Percentiles rank a stretch among this genome's conserved stretches.
Evolutionary conservation across 2,113 vertebrate species (phyloP).

Genomic region (Aptenodytes forsteri): DNA sequence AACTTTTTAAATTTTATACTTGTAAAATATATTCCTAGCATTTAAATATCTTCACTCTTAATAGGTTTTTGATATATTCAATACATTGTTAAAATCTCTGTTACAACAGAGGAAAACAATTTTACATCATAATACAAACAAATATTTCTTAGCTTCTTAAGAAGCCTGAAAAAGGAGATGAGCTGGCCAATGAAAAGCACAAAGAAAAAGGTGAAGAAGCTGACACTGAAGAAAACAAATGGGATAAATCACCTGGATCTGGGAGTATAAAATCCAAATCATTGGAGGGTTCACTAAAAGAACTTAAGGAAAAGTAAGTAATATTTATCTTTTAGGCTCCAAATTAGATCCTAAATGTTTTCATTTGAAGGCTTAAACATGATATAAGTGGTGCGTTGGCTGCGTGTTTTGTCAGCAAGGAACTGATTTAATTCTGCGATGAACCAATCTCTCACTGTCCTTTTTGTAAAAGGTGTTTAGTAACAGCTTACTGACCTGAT

Average conservation of each 20-base stretch:
- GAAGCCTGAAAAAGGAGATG: conserved; percentile 92
- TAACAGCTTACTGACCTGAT: not conserved
- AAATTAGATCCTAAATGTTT: not conserved
- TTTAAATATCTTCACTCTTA: not conserved
- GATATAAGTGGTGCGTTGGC: not conserved
- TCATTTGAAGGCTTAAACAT: not conserved
- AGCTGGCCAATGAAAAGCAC: conserved; percentile 81
- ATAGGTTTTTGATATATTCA: not conserved
- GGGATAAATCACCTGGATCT: conserved; percentile 76
- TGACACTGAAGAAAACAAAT: conserved; percentile 81
- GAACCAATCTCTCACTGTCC: not conserved
- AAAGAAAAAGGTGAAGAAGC: conserved; percentile 86
- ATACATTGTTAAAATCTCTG: not conserved
- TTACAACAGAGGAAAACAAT: not conserved
- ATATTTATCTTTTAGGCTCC: not conserved
- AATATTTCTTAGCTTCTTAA: conserved; percentile 89
- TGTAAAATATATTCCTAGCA: not conserved
- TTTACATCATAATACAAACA: not conserved
- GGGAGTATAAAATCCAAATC: conserved; percentile 76
- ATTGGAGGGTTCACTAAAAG: conserved; percentile 66
- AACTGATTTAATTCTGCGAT: not conserved
- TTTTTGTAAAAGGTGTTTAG: not conserved
- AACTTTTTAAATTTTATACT: not conserved
- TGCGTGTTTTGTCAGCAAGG: not conserved
- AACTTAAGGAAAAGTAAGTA: conserved; percentile 87